These are phyloP conservation scores for Acanthococcus lagerstroemiae DNA, from an alignment of 2,888 invertebrate species.

Conservation along the genomic window DNA sequence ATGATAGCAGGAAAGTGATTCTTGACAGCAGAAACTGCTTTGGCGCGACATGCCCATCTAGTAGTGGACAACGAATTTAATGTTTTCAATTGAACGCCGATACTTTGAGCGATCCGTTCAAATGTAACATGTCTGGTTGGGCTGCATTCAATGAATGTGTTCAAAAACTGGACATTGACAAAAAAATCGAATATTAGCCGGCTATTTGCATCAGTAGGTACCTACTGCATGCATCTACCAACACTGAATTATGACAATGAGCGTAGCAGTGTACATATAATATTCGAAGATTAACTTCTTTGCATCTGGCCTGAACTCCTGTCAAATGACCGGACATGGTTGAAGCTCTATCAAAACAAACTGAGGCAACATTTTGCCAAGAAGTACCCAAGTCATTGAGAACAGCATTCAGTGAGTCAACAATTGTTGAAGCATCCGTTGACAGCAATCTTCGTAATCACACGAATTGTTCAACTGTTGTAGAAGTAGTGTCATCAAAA, in stretches of 20 bases:
- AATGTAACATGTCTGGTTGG: slow-evolving; percentile 36
- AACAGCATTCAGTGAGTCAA: slow-evolving; percentile 13
- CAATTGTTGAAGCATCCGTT: slow-evolving; percentile 3
- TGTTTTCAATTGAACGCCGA: slow-evolving; percentile 14
- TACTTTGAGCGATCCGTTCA: slow-evolving; percentile 58
- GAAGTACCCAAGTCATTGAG: slow-evolving; percentile 6
- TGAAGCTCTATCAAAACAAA: slow-evolving; percentile 32
- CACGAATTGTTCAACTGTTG: too few species aligned
- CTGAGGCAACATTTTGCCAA: slow-evolving; percentile 23
- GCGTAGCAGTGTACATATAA: slow-evolving; percentile 27
- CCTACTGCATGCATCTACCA: slow-evolving; percentile 18
- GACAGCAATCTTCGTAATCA: slow-evolving; percentile 10
- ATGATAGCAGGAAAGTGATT: too few species aligned
- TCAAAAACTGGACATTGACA: slow-evolving; percentile 30
- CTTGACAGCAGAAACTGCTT: too few species aligned
- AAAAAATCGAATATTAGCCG: slow-evolving; percentile 28
- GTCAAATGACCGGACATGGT: slow-evolving; percentile 28
- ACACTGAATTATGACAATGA: slow-evolving; percentile 29
- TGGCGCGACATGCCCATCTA: too few species aligned
- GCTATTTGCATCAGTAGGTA: neutral
- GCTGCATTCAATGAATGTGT: slow-evolving; percentile 32
- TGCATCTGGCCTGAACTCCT: slow-evolving; percentile 30
- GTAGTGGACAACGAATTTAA: too few species aligned
- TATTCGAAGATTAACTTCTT: slow-evolving; percentile 24
- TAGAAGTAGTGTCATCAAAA: too few species aligned